Evolutionary conservation across 2,888 invertebrate species (phyloP), one percentile per base, ranked within the genome.

Genomic region (Rhogogaster chlorosoma): DNA sequence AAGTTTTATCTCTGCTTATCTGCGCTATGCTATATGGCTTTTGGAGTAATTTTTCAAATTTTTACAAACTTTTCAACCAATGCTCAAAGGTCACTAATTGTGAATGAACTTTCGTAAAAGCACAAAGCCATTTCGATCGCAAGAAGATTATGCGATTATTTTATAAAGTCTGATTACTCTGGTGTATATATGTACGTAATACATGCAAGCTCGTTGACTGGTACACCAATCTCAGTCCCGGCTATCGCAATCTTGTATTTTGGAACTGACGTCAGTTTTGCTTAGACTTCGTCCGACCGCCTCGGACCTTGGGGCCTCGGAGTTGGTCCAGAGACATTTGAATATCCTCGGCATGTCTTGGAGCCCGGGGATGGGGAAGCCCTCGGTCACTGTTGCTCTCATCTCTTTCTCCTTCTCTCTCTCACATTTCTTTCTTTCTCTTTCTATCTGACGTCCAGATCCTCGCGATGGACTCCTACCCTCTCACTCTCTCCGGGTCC

Each of bases 291-390:
- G 45, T 83, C 61, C 61, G 80, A 80, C 12, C 80, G 80, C 61
- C 29, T 29, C 57, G 38, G 12, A 26, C 6, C 61, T 61, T 22
- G 36, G 80, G 61, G n/a, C 61, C 61, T 18, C 26, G 77, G 80
- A 42, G 36, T 80, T 15, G 61, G 80, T 36, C 57, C 80, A 80
- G 45, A 18, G 83, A 83, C 83, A 83, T 70, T 83, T 83, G 83
- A 83, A 83, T 83, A 83, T 83, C 83, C 83, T 83, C 83, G 83
- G 83, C 83, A 83, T 83, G 83, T 83, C 83, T 57, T 7, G 45
- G 49, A 73, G 42, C 4, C n/a, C 9, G 22, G 38, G 80, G 36
- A 80, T 80, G 80, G 80, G 80, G 80, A 61, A 77, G 29, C 38
- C 80, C 80, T 80, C 29, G 38, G 49, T 29, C 49, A 49, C 45